Evolutionary conservation across 2,113 vertebrate species (phyloP), one percentile per base, ranked within the genome.

Genomic region (Acanthochromis polyacanthus): DNA sequence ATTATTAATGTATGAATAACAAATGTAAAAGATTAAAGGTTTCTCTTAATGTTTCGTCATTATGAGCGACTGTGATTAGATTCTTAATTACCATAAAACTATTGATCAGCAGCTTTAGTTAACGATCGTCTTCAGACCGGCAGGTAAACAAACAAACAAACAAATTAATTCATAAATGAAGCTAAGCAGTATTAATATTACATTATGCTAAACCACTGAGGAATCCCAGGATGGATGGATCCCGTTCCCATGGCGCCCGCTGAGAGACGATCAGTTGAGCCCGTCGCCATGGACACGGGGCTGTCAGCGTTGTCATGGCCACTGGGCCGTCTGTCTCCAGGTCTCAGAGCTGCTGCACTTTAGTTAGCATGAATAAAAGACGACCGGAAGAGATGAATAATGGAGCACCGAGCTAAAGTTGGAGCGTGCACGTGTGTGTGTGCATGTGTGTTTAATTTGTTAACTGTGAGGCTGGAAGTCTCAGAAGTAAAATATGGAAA

Each of bases 341-440:
- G 68, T 55, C 72, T 72, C 4, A 1, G 67, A 28, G 84, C 60
- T 84, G 78, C 80, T 82, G 88, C 84, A 91, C 83, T 92, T 92
- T 89, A 85, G 83, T 68, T 40, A 55, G 73, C 82, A 93, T 92
- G 78, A 92, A 92, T 92, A 91, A 93, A 91, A 92, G 64, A 92
- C 14, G 62, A 92, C 66, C 48, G 50, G 80, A 86, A 66, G 71
- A 53, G 75, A 91, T 93, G 75, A 92, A 92, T 89, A 91, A 92
- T 92, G 88, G 86, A 93, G 3, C 51, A 59, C 6, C 25, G 76
- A 69, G 83, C 88, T 91, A 79, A 71, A 89, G 83, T 79, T 80
- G 62, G 90, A 51, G 71, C 53, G n/a, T 19, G 53, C 1, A 4
- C 15, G 52, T 30, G 17, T 14, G 53, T 19, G 73, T 30, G n/a